Evolutionary conservation across 2,888 invertebrate genomes (phyloP), one percentile per base, ranked within the genome.

Genomic region (Seira sanloemensis): DNA sequence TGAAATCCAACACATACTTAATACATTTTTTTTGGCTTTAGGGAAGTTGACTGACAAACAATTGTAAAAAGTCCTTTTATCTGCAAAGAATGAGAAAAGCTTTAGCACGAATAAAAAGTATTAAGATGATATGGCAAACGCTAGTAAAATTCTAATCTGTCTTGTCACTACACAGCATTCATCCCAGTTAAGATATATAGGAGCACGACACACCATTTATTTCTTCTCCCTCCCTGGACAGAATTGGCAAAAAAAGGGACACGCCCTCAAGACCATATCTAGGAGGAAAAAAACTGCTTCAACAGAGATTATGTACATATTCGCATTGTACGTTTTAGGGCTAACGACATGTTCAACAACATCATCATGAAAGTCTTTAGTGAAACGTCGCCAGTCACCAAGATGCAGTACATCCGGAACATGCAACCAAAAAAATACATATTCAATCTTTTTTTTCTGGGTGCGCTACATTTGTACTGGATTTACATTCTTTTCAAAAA

Each of bases 231-330:
- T 78, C 58, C 19, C 78, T 78, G 78, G 78, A 78, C 78, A 78
- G 78, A 78, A 78, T 78, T 78, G 78, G 78, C 78, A 71, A 78
- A 76, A 78, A 26, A 23, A 62, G 50, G 78, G 69, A 78, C 78
- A 78, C 78, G 58, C 78, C 78, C 78, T 69, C 69, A 78, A 78
- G 23, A 2, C 78, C 78, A 78, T 62, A 78, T 78, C 69, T 27
- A 78, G 78, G 37, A 37, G 12, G 5, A 37, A 12, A 37, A 37
- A 37, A 37, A 37, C 5, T 7, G 12, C 37, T 37, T 37, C 4
- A 37, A 12, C 5, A 37, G 12, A 37, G 37, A 37, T 37, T 37
- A 37, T 4, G 37, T 37, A 7, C 12, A 7, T 37, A 37, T 37
- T 37, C 37, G 4, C 37, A 4, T 37, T 37, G 5, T 37, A 12